These are phyloP conservation scores for Holothuria leucospilota DNA, from an alignment of 53 echinoderm and acorn worm species.

Conservation along the genomic window DNA sequence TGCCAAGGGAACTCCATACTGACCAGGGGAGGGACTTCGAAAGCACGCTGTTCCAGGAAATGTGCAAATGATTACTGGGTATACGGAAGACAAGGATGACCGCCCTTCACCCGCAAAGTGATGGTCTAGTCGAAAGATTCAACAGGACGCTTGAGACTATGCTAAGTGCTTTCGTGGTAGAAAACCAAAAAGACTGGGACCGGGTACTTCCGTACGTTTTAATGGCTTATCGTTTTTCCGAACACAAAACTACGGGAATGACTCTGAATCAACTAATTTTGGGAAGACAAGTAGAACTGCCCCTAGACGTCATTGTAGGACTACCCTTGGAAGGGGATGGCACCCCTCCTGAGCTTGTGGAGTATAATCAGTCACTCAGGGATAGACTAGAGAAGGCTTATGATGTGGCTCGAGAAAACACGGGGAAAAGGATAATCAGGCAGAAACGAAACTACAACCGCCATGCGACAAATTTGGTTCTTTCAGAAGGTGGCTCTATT, in stretches of 20 bases:
- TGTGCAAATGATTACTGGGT: slow-evolving; percentile 1
- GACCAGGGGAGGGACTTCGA: slow-evolving; percentile 14
- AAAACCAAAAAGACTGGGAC: slow-evolving; percentile 36
- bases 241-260: slow-evolving; percentile 33
- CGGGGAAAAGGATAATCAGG: too few relatives aligned
- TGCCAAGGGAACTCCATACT: not conserved
- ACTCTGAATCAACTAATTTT: slow-evolving; percentile 28
- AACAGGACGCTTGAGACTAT: not conserved
- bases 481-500: too few relatives aligned
- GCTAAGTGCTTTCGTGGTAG: too few relatives aligned
- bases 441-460: too few relatives aligned
- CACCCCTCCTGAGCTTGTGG: too few relatives aligned
- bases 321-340: not conserved
- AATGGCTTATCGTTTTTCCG: slow-evolving; percentile 46
- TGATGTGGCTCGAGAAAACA: too few relatives aligned
- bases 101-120: not conserved
- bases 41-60: not conserved
- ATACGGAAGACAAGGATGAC: not conserved
- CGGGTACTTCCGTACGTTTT: slow-evolving; percentile 35
- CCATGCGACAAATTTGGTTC: too few relatives aligned
- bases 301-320: slow-evolving; percentile 18
- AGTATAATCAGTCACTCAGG: too few relatives aligned
- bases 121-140: too few relatives aligned
- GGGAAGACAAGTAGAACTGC: slow-evolving; percentile 32
- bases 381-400: too few relatives aligned